Evolutionary conservation across 2,113 vertebrate genomes (phyloP), one percentile per base, ranked within the genome.

Genomic region (Vulpes lagopus): DNA sequence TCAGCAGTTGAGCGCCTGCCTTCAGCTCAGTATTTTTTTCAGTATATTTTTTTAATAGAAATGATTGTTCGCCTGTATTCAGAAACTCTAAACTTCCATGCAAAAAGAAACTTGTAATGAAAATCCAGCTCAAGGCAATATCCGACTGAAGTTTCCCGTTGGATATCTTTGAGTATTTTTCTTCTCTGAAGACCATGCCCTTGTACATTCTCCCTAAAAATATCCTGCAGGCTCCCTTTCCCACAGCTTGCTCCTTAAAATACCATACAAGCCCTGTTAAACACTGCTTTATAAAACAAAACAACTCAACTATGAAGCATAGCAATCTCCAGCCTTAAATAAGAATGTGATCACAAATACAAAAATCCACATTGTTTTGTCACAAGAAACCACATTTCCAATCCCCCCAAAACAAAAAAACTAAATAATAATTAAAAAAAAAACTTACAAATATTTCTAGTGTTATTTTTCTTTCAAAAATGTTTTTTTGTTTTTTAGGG

Each of bases 381-480:
- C 65, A 64, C 62, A 79, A 82, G 65, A 81, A 74, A 62, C 20
- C 23, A 62, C 9, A 62, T 62, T 62, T 62, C 60, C 9, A 60
- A 62, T 23, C 8, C 9, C 59, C 60, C 3, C 9, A 23, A 60
- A 62, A 11, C 60, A 57, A 62, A 62, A 62, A 62, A 62, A 62
- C 60, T 62, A 62, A 43, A 43, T 43, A 43, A 43, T 43, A 43
- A 43, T 43, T 43, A 6, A 43, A 43, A 43, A 43, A 43, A 43
- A 43, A 43, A 43, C 6, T 43, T 43, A 43, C 43, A 43, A 43
- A 38, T 22, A 88, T 80, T 90, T 43, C 49, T 64, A 85, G 30
- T 71, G 93, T 81, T 84, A 11, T 62, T 84, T 97, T 30, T 80
- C 55, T 79, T 90, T 93, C 57, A 59, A 74, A 86, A 76, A 82